Conservation (phyloP, 37 sponge, comb jelly and placozoan genomes). For the Haliclona indistincta region DNA sequence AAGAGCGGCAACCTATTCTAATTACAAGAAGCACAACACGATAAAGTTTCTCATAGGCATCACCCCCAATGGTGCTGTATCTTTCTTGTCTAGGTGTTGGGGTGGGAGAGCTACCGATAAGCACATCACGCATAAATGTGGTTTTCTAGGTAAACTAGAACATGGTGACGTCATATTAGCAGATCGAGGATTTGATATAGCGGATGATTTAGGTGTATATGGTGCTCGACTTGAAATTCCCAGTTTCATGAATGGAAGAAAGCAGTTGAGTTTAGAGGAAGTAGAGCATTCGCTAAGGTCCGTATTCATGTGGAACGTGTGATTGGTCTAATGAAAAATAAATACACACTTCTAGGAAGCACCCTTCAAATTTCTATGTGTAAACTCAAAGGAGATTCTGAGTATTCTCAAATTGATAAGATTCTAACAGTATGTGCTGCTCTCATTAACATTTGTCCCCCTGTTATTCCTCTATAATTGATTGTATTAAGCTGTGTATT, state of each 20-base stretch:
- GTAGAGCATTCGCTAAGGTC: slow-evolving; percentile 16
- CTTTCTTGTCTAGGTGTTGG: slow-evolving; percentile 13
- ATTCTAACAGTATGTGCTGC: slow-evolving; percentile 41
- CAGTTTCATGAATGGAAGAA: neutral
- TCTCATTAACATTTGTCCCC: slow-evolving; percentile 15
- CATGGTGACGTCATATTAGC: slow-evolving; percentile 5
- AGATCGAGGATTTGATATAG: slow-evolving; percentile 14
- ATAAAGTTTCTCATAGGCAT: slow-evolving; percentile 17
- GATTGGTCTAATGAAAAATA: slow-evolving; percentile 42
- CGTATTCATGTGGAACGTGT: slow-evolving; percentile 52
- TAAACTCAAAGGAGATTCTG: slow-evolving; percentile 8
- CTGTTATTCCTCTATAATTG: slow-evolving; percentile 3
- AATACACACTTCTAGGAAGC: slow-evolving; percentile 27
- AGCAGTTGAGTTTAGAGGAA: neutral
- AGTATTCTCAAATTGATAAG: slow-evolving; percentile 28
- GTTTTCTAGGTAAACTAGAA: neutral
- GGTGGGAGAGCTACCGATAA: neutral
- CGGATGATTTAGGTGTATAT: slow-evolving; percentile 1
- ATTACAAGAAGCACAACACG: slow-evolving; percentile 20
- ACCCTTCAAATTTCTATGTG: slow-evolving; percentile 3
- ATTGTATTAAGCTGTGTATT: neutral
- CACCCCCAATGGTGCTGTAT: slow-evolving; percentile 10
- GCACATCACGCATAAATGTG: neutral
- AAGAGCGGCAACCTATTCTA: slow-evolving; percentile 5
- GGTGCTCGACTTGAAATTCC: slow-evolving; percentile 1